Evolutionary conservation across 2,888 invertebrate genomes (phyloP).

Genomic region (Chrysolina americana): DNA sequence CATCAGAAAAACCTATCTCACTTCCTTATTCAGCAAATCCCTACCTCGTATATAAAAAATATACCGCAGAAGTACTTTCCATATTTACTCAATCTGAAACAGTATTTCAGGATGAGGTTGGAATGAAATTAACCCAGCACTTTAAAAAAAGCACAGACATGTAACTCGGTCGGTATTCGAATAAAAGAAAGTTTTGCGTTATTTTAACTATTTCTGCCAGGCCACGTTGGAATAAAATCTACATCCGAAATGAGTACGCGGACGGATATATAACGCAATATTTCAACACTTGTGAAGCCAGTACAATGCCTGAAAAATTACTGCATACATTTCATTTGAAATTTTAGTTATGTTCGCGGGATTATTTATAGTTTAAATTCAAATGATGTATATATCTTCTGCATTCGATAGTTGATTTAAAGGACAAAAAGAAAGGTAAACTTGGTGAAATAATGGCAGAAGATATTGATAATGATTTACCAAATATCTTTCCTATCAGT

Average conservation of each 20-base stretch:
- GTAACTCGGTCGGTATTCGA: constrained; percentile 11
- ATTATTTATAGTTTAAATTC: not conserved
- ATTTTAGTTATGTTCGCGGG: constrained; percentile 15
- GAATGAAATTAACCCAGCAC: constrained; percentile 7
- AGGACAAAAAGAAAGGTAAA: too few relatives aligned
- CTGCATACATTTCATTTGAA: constrained; percentile 14
- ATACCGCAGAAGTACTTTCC: not conserved
- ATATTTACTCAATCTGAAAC: not conserved
- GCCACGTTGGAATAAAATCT: constrained; percentile 16
- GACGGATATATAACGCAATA: constrained; percentile 16
- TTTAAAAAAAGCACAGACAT: not conserved
- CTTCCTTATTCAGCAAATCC: not conserved
- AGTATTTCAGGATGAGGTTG: constrained; percentile 3
- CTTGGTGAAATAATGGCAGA: too few relatives aligned
- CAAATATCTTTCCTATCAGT: too few relatives aligned
- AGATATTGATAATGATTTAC: too few relatives aligned
- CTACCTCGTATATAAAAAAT: not conserved
- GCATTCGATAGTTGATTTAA: not conserved
- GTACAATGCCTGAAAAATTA: constrained; percentile 17
- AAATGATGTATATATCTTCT: not conserved
- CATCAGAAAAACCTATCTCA: too few relatives aligned
- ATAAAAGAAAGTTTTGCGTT: constrained; percentile 12
- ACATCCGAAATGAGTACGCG: constrained; percentile 3
- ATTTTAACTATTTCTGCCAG: constrained; percentile 8
- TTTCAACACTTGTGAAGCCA: constrained; percentile 10